Percentiles rank a stretch among this genome's conserved stretches.
These are phyloP conservation scores for Cephus pulcher DNA, from an alignment of 2,888 invertebrate species.

Conservation along the genomic window DNA sequence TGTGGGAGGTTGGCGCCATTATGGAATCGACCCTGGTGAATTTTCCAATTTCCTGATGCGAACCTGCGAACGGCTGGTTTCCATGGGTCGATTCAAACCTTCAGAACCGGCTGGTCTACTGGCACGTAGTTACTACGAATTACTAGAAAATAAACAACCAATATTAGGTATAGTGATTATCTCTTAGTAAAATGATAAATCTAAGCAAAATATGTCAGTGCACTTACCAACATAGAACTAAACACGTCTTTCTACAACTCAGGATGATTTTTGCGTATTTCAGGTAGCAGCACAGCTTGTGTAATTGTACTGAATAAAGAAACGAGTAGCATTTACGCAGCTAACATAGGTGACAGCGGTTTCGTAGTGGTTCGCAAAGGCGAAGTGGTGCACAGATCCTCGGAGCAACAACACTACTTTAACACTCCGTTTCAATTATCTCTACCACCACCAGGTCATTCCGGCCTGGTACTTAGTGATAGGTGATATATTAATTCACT, in stretches of 20 bases:
- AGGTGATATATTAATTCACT: conserved; percentile 69
- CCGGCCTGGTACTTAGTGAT: conserved; percentile 89
- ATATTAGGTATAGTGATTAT: conserved; percentile 77
- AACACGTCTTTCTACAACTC: not conserved
- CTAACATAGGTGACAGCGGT: conserved; percentile 99
- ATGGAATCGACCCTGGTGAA: conserved; percentile 97
- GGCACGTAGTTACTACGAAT: conserved; percentile 91
- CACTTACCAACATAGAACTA: not conserved
- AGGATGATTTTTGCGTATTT: conserved; percentile 11
- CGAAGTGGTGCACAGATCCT: conserved; percentile 89
- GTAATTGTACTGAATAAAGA: conserved; percentile 93
- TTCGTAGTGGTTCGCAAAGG: conserved; percentile 92
- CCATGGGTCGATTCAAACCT: conserved; percentile 88
- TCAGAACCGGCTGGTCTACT: conserved; percentile 89
- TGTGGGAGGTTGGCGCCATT: conserved; percentile 98
- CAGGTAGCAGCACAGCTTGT: conserved; percentile 98
- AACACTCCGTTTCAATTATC: conserved; percentile 98
- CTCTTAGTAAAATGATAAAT: not conserved
- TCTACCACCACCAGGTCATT: conserved; percentile 90
- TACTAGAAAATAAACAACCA: conserved; percentile 91
- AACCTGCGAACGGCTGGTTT: conserved; percentile 92
- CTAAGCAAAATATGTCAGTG: not conserved
- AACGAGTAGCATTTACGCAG: conserved; percentile 91
- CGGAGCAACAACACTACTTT: conserved; percentile 98
- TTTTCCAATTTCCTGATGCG: conserved; percentile 95